Evolutionary conservation across 2,797 vertebrate genomes (phyloP).

Genomic region (Serranus cabrilla): DNA sequence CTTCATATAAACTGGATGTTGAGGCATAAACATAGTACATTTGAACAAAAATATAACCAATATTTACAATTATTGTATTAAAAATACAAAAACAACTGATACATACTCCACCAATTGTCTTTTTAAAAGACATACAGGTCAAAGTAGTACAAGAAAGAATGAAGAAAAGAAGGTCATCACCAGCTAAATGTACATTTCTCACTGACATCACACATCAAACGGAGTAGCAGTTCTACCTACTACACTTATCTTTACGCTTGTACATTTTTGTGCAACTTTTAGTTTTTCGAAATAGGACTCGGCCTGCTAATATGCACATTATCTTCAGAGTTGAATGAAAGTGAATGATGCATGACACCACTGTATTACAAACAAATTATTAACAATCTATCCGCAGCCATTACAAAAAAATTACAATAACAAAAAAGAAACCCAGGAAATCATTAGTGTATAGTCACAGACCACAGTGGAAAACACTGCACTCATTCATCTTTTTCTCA

Average conservation of each 20-base stretch:
- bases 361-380: conserved; percentile 95
- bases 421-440: conserved; percentile 80
- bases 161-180: conserved; percentile 91
- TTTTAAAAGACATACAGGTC: conserved; percentile 99
- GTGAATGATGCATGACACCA: conserved; percentile 94
- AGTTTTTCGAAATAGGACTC: conserved; percentile 88
- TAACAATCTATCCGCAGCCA: conserved; percentile 92
- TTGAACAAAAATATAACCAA: conserved; percentile 99
- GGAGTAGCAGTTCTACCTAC: conserved; percentile 97
- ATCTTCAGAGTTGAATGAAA: conserved; percentile 93
- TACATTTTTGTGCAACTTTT: conserved; percentile 97
- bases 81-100: conserved; percentile 99
- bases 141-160: conserved; percentile 97
- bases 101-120: conserved; percentile 99
- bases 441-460: conserved; percentile 85
- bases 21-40: conserved; percentile 99
- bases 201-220: conserved; percentile 98
- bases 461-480: conserved; percentile 97
- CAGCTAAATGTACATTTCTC: conserved; percentile 99
- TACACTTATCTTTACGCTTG: conserved; percentile 96
- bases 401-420: conserved; percentile 75
- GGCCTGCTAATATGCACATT: conserved; percentile 93
- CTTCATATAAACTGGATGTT: conserved; percentile 99
- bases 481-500: conserved; percentile 84
- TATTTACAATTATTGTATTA: conserved; percentile 99